Evolutionary conservation across 2,113 vertebrate species (phyloP), one percentile per base, ranked within the genome.

Genomic region (Hippocampus barbouri): DNA sequence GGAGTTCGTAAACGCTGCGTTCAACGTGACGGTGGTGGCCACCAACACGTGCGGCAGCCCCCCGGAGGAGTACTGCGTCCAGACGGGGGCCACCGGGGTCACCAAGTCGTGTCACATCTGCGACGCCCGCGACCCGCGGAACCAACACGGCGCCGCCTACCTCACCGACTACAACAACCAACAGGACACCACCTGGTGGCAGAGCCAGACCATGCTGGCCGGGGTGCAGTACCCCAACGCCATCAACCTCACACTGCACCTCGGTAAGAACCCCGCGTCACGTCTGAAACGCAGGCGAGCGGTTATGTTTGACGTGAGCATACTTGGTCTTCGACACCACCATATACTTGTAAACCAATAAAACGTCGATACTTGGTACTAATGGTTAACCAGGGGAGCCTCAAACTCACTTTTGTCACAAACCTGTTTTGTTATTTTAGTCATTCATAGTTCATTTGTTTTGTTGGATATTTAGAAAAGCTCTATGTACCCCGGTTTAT

Each of bases 91-190:
- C 79, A 99, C 97, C 51, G 97, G 97, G 57, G 96, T 98, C 90
- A 98, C 96, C 85, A 97, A 98, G 92, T 98, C 97, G 66, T 98
- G 97, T 94, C 97, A 98, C 92, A 94, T 97, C 90, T 98, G 97
- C 93, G 91, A 97, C 92, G 92, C 93, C 79, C 83, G 88, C 12
- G 95, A 95, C 90, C 92, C 93, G 30, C 89, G 91, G 88, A 94
- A 94, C 89, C 92, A 93, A 81, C 97, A 98, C 94, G 87, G 93
- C 81, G 92, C 97, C 65, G 93, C 85, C 72, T 96, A 94, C 92
- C 94, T 99, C 88, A 98, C 96, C 82, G 97, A 98, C 92, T 99
- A 98, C 94, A 99, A 98, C 94, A 97, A 94, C 86, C 97, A 95
- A 83, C 96, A 95, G 87, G 96, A 96, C 80, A 94, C 94, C 88